Conservation (phyloP, 2,888 invertebrate genomes). For the Polietes domitor region DNA sequence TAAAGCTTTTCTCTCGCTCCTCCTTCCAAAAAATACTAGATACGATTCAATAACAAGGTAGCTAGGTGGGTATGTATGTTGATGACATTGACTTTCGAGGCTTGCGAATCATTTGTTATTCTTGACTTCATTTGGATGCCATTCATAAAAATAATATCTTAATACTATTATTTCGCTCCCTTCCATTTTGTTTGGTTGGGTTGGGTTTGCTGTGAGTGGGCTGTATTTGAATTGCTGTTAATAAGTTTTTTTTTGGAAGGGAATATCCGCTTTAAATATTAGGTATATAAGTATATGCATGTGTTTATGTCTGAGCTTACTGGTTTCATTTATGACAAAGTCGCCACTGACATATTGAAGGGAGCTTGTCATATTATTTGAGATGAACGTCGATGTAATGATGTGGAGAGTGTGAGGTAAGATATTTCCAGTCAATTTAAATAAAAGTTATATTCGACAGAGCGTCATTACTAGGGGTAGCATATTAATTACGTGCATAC, state of each 20-base stretch:
- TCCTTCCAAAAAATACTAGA: too few relatives aligned
- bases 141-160: conserved; percentile 30
- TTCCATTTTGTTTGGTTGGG: neutral
- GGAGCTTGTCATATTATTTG: neutral
- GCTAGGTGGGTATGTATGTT: neutral
- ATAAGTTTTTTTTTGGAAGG: neutral
- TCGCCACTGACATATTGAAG: neutral
- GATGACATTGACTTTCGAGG: neutral
- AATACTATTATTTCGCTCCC: conserved; percentile 13
- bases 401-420: neutral
- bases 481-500: too few relatives aligned
- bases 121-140: conserved; percentile 11
- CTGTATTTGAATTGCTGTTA: conserved; percentile 14
- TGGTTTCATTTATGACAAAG: neutral
- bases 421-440: too few relatives aligned
- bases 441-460: too few relatives aligned
- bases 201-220: neutral
- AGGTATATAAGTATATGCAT: too few relatives aligned
- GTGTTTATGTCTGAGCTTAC: neutral
- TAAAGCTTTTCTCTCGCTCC: too few relatives aligned
- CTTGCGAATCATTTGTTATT: neutral
- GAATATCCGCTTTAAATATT: conserved; percentile 23
- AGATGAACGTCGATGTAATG: neutral
- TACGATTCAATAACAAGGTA: neutral
- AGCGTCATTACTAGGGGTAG: too few relatives aligned